These are phyloP conservation scores for Alentia gelatinosa DNA, from an alignment of 2,888 invertebrate species.

Conservation along the genomic window DNA sequence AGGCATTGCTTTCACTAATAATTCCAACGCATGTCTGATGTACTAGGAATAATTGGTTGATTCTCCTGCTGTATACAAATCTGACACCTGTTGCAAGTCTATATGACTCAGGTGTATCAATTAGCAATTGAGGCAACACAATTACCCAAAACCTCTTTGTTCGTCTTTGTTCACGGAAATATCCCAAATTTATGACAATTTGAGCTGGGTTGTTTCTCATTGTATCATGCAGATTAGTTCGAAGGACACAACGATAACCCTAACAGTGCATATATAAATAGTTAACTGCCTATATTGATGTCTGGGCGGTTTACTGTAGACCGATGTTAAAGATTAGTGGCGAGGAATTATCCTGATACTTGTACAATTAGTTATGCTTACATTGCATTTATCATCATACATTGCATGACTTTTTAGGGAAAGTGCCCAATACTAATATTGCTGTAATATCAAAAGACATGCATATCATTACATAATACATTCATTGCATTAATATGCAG, in stretches of 20 bases:
- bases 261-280: too few relatives aligned
- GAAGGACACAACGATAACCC: too few relatives aligned
- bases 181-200: neutral
- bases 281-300: too few relatives aligned
- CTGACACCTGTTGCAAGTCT: neutral
- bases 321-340: too few relatives aligned
- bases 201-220: neutral
- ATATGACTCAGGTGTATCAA: conserved; percentile 1
- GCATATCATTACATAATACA: neutral
- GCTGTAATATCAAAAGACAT: too few relatives aligned
- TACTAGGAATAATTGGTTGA: neutral
- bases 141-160: neutral
- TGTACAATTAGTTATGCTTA: too few relatives aligned
- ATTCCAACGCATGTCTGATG: neutral
- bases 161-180: neutral
- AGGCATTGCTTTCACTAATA: too few relatives aligned
- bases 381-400: too few relatives aligned
- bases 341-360: too few relatives aligned
- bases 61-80: neutral
- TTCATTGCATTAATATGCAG: neutral
- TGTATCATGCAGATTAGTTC: neutral
- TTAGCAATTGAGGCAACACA: neutral
- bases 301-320: too few relatives aligned
- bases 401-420: too few relatives aligned
- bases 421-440: too few relatives aligned